phyloP scores from a whole-genome alignment of 2,888 invertebrate genomes.

The Catocala nupta region DNA sequence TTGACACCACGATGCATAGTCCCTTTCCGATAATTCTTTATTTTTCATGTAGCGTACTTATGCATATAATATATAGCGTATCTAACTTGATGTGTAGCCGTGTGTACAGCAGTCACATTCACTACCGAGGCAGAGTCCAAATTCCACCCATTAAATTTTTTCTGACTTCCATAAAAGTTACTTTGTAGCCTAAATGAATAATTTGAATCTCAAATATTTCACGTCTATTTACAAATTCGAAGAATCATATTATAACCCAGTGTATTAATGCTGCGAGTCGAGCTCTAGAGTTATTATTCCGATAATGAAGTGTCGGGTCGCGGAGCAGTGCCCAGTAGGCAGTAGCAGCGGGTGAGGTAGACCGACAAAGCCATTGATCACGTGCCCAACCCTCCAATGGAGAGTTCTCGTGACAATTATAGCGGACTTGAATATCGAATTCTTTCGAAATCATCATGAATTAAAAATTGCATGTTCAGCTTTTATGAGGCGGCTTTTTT shows the following conservation, averaged over 20 bases:
- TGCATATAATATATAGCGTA: too few species aligned
- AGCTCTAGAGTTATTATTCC: conserved; percentile 28
- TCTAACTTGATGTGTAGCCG: too few species aligned
- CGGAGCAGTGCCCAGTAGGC: conserved; percentile 35
- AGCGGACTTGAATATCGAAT: conserved; percentile 27
- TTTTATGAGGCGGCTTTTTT: conserved; percentile 4
- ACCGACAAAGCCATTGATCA: conserved; percentile 71
- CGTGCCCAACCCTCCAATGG: conserved; percentile 43
- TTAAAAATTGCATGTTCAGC: conserved; percentile 29
- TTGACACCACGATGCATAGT: too few species aligned
- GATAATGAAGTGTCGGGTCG: conserved; percentile 42
- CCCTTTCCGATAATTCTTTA: too few species aligned
- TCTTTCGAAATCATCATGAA: conserved; percentile 45
- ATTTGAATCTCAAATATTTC: too few species aligned
- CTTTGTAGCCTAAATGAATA: too few species aligned
- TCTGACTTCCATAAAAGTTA: too few species aligned
- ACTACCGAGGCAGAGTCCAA: too few species aligned
- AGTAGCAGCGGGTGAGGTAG: conserved; percentile 35
- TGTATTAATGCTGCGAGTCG: conserved; percentile 9
- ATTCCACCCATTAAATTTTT: too few species aligned
- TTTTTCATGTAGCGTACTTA: too few species aligned
- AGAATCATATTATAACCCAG: background rate
- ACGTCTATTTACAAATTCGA: background rate
- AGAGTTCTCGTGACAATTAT: conserved; percentile 50
- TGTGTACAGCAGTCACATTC: too few species aligned